Base-by-base conservation (phyloP, 2,797 vertebrate species). In the Microctenopoma steveboyesi region DNA sequence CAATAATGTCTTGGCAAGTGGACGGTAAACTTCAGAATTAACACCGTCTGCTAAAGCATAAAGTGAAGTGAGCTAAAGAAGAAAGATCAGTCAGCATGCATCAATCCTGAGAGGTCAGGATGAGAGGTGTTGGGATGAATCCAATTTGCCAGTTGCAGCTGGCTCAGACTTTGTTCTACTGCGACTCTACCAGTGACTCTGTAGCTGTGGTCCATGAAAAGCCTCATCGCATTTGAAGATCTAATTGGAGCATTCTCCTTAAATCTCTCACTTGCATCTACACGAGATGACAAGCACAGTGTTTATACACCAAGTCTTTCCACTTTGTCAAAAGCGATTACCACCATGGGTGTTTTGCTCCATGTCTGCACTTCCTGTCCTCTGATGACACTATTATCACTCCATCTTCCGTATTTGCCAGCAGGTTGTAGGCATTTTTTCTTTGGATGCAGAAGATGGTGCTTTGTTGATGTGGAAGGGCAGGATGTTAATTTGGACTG, bases 401-500 rank as follows among this genome's bases (percentile, higher is more conserved):
- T 13, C n/a, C 33, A 70, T 59, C 54, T 51, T 35, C 12, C 7
- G 42, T 50, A 37, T 49, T 42, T 54, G 52, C 33, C 58, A 46
- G 53, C 51, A 69, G 58, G 53, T 42, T 46, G 42, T 64, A 22
- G 58, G 57, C 27, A 14, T 57, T 5, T 42, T 57, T 71, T 54
- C 42, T 27, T 22, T 46, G 51, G 37, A 43, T 52, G 22, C 30
- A 46, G 43, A 10, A 9, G 33, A 59, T 63, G 4, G 14, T 16
- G 42, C 4, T 43, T 15, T 43, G 42, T 16, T 14, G 42, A 15
- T 15, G n/a, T 35, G n/a, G 42, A 61, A 14, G 64, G 69, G 42
- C 14, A 55, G 55, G 70, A 69, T 52, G 69, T 65, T 84, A 84
- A 91, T 85, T 53, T 39, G 46, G 55, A 74, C 50, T 73, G 88